Evolutionary conservation across 2,888 invertebrate species (phyloP).

Genomic region (Leptopterna dolabrata): DNA sequence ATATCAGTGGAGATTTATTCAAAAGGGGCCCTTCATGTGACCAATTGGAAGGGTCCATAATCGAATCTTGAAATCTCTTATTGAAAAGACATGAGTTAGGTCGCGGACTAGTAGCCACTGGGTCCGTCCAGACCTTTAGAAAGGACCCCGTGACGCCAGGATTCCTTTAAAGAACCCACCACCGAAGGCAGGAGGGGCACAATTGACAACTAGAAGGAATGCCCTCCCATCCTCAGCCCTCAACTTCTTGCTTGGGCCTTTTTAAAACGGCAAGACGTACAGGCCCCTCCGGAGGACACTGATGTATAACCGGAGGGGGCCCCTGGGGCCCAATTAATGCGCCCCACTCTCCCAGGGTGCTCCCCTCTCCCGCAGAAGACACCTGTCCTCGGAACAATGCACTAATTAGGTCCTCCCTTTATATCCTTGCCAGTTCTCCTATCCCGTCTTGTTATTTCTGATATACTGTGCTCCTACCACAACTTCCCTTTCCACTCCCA

Average conservation of each 20-base stretch:
- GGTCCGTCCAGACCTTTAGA: neutral
- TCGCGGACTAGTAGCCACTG: neutral
- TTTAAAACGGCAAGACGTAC: conserved; percentile 14
- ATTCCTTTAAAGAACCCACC: neutral
- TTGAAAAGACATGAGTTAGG: neutral
- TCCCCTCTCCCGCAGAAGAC: conserved; percentile 9
- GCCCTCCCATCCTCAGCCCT: neutral
- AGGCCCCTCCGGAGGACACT: conserved; percentile 11
- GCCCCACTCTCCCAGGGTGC: conserved; percentile 3
- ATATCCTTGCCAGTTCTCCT: conserved; percentile 21
- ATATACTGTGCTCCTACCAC: conserved; percentile 40
- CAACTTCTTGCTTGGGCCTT: conserved; percentile 30
- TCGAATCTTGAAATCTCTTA: neutral
- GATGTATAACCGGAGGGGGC: conserved; percentile 32
- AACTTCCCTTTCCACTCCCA: neutral
- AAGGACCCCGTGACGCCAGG: neutral
- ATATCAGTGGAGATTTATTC: neutral
- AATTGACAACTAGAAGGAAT: conserved; percentile 45
- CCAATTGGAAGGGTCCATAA: neutral
- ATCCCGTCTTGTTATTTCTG: conserved; percentile 45
- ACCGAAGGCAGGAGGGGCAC: neutral
- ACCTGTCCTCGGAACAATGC: conserved; percentile 51
- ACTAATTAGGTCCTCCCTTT: conserved; percentile 49
- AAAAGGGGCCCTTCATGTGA: neutral
- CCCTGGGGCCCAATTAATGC: conserved; percentile 41